Evolutionary conservation across 2,888 invertebrate species (phyloP).

Genomic region (Eilema griseolum): DNA sequence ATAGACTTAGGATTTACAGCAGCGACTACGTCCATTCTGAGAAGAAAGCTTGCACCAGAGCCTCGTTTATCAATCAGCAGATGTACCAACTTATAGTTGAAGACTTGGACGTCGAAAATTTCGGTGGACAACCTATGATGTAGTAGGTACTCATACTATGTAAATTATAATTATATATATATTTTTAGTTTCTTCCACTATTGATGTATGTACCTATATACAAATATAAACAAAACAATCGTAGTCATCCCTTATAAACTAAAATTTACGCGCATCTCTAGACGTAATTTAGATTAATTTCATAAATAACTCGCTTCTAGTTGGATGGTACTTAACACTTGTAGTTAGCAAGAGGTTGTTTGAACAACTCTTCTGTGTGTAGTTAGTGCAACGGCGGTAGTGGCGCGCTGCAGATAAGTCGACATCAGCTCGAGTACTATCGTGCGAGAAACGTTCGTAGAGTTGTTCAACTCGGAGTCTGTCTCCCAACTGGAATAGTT

Average conservation of each 20-base stretch:
- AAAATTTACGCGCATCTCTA: conserved; percentile 23
- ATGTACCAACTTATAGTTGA: too few relatives aligned
- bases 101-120: too few relatives aligned
- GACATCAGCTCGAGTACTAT: conserved; percentile 57
- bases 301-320: conserved; percentile 34
- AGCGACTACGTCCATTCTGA: too few relatives aligned
- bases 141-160: too few relatives aligned
- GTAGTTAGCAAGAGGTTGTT: conserved; percentile 33
- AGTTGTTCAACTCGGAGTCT: conserved; percentile 56
- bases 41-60: too few relatives aligned
- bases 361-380: conserved; percentile 48
- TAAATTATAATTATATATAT: too few relatives aligned
- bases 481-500: conserved; percentile 54
- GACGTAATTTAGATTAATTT: conserved; percentile 33
- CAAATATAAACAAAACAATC: too few relatives aligned
- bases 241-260: conserved; percentile 30
- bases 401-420: conserved; percentile 55
- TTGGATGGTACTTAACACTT: conserved; percentile 34
- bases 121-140: too few relatives aligned
- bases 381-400: conserved; percentile 25
- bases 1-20: too few relatives aligned
- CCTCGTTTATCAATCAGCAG: too few relatives aligned
- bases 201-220: too few relatives aligned
- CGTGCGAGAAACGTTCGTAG: conserved; percentile 51
- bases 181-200: too few relatives aligned